phyloP scores from a whole-genome alignment of 2,797 vertebrate species.

The Pterois miles region DNA sequence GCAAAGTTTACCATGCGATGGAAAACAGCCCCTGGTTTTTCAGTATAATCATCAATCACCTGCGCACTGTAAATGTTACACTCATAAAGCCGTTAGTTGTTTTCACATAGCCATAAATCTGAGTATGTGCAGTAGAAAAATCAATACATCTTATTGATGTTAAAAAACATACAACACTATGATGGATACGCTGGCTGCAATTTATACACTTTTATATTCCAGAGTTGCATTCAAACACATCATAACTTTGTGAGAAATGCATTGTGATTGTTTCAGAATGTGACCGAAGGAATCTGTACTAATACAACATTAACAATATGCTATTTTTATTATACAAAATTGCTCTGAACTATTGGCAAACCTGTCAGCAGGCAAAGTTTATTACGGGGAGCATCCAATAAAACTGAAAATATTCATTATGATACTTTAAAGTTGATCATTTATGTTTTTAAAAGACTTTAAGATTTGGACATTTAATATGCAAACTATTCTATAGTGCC shows the following conservation, averaged over 20 bases:
- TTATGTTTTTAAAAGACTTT: not conserved
- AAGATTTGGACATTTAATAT: conserved; percentile 5
- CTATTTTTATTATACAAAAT: conserved; percentile 28
- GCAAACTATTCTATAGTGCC: not conserved
- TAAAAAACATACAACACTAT: conserved; percentile 67
- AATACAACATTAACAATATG: conserved; percentile 45
- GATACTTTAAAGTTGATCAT: conserved; percentile 13
- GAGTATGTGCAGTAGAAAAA: conserved; percentile 47
- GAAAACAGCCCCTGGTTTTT: conserved; percentile 72
- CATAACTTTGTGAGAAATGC: conserved; percentile 39
- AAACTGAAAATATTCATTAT: conserved; percentile 9
- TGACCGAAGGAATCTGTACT: conserved; percentile 41
- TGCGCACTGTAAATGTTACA: conserved; percentile 69
- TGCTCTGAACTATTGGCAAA: conserved; percentile 25
- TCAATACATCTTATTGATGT: conserved; percentile 70
- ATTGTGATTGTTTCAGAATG: conserved; percentile 27
- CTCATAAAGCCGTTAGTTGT: conserved; percentile 66
- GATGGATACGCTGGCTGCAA: conserved; percentile 53
- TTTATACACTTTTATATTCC: conserved; percentile 54
- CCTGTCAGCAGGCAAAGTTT: conserved; percentile 6
- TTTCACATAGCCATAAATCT: conserved; percentile 70
- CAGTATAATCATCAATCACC: conserved; percentile 75
- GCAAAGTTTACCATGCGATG: conserved; percentile 71
- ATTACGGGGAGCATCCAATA: conserved; percentile 7
- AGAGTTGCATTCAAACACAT: conserved; percentile 52